Conservation (phyloP, 2,113 vertebrate genomes). For the Turnix velox region DNA sequence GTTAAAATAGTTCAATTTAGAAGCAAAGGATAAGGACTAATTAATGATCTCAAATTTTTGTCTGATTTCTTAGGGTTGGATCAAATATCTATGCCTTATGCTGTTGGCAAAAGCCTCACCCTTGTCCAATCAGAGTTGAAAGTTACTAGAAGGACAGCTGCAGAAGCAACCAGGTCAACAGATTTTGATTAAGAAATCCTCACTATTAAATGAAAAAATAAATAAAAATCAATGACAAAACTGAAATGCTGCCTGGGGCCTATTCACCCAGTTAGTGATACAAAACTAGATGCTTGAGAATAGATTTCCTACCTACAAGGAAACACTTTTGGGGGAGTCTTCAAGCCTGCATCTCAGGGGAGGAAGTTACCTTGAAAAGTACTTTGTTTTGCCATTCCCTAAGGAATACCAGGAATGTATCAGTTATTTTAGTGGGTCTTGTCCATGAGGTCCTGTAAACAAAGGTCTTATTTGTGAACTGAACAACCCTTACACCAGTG, state of each 20-base stretch:
- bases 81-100: neutral
- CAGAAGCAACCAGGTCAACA: neutral
- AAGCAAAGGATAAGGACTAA: neutral
- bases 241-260: neutral
- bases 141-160: neutral
- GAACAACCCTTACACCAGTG: neutral
- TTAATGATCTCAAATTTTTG: neutral
- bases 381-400: neutral
- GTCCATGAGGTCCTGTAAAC: neutral
- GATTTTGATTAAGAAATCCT: slow-evolving; percentile 12
- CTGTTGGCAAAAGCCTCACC: neutral
- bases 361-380: neutral
- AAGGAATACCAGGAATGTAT: neutral
- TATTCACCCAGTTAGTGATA: neutral
- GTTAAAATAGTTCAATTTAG: neutral
- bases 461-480: neutral
- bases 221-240: neutral
- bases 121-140: neutral
- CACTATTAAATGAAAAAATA: neutral
- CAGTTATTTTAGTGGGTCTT: neutral
- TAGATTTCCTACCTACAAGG: neutral
- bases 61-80: neutral
- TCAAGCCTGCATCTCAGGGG: neutral
- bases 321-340: neutral
- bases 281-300: neutral